Evolutionary conservation across 2,113 vertebrate species (phyloP).

Genomic region (Mesoclemmys tuberculata): DNA sequence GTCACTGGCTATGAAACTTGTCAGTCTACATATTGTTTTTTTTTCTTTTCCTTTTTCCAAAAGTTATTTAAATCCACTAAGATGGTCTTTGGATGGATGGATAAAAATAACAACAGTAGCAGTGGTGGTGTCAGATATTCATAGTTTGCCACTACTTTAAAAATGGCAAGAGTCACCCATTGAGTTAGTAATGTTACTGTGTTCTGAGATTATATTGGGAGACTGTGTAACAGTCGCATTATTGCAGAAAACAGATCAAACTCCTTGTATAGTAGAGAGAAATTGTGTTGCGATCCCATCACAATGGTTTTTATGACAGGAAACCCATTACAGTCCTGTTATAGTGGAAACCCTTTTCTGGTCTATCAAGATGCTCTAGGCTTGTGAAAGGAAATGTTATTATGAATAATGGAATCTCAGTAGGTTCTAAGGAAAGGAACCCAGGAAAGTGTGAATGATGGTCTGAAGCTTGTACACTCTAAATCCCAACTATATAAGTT

Average conservation of each 20-base stretch:
- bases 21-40: not conserved
- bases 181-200: conserved; percentile 9
- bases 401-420: not conserved
- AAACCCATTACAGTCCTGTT: not conserved
- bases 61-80: not conserved
- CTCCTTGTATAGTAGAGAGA: accelerated
- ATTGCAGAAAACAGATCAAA: not conserved
- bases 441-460: not conserved
- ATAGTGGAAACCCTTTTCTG: accelerated
- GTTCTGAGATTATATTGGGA: not conserved
- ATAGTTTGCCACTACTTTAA: not conserved
- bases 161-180: not conserved
- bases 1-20: not conserved
- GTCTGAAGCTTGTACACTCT: accelerated
- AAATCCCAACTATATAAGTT: not conserved
- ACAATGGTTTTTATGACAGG: accelerated
- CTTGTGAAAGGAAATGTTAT: not conserved
- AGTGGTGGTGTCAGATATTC: conserved; percentile 15
- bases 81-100: not conserved
- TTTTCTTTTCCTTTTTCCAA: not conserved
- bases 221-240: not conserved
- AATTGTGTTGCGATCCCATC: not conserved
- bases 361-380: not conserved
- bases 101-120: not conserved
- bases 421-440: accelerated